These are phyloP conservation scores for Salvelinus sp. DNA, from an alignment of 2,113 vertebrate species.

Conservation along the genomic window DNA sequence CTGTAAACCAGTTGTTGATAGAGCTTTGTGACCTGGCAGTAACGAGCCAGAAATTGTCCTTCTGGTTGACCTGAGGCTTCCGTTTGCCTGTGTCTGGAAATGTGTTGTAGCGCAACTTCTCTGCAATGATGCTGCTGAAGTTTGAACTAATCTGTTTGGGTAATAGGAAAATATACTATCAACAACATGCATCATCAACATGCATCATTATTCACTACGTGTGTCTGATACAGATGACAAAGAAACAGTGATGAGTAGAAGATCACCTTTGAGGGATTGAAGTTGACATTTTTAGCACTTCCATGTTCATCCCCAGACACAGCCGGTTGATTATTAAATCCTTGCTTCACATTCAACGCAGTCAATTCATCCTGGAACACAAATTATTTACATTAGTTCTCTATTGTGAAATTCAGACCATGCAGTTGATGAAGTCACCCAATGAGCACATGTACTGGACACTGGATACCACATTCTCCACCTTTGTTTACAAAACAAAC, in stretches of 20 bases:
- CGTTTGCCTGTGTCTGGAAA: slow-evolving; percentile 91
- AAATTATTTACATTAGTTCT: background rate
- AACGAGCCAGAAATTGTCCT: slow-evolving; percentile 98
- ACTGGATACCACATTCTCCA: too few relatives aligned
- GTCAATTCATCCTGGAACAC: slow-evolving; percentile 92
- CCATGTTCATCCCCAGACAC: slow-evolving; percentile 98
- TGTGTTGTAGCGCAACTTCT: slow-evolving; percentile 95
- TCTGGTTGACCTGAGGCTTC: slow-evolving; percentile 98
- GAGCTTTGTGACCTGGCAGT: slow-evolving; percentile 95
- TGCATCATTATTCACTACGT: background rate
- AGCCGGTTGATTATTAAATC: slow-evolving; percentile 98
- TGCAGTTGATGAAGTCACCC: too few relatives aligned
- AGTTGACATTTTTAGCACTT: slow-evolving; percentile 97
- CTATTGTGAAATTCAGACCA: too few relatives aligned
- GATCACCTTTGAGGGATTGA: slow-evolving; percentile 94
- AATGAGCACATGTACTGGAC: too few relatives aligned
- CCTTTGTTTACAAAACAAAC: too few relatives aligned
- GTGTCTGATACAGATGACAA: background rate
- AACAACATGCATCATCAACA: too few relatives aligned
- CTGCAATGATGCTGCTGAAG: slow-evolving; percentile 98
- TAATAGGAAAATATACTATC: background rate
- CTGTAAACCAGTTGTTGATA: slow-evolving; percentile 99
- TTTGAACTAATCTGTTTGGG: slow-evolving; percentile 94
- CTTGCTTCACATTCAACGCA: slow-evolving; percentile 97
- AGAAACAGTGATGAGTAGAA: too few relatives aligned